These are phyloP conservation scores for Drosophila barbarae DNA, from an alignment of 2,888 invertebrate species.

Conservation along the genomic window DNA sequence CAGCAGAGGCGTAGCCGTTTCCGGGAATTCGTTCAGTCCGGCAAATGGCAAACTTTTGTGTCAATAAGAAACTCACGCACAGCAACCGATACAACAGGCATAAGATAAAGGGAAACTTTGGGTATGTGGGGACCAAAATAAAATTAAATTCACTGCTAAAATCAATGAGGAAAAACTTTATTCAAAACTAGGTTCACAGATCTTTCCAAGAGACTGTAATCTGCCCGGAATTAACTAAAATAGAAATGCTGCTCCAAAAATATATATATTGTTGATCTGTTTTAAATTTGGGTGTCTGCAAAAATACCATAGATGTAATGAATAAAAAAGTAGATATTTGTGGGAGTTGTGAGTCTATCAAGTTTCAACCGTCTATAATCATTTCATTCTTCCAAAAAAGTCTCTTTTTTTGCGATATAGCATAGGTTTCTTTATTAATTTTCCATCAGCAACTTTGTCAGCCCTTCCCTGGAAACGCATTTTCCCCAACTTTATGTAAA, in stretches of 20 bases:
- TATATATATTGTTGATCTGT: neutral
- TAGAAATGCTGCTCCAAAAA: neutral
- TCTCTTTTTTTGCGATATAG: no score
- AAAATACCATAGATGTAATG: neutral
- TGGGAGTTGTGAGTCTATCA: neutral
- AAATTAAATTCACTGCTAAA: constrained; percentile 46
- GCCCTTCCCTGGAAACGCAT: neutral
- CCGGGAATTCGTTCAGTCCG: constrained; percentile 31
- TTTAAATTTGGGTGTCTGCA: neutral
- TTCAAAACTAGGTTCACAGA: neutral
- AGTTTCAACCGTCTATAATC: no score
- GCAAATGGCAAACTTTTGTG: constrained; percentile 63
- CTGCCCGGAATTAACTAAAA: neutral
- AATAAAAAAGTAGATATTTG: neutral
- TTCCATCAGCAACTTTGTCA: constrained; percentile 35
- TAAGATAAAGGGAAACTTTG: constrained; percentile 17
- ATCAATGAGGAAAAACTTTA: constrained; percentile 56
- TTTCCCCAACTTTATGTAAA: constrained; percentile 12
- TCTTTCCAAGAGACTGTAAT: neutral
- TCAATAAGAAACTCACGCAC: constrained; percentile 60
- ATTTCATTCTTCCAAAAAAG: no score
- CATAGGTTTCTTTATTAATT: neutral
- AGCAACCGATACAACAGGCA: constrained; percentile 3
- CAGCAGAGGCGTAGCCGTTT: constrained; percentile 39
- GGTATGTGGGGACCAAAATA: constrained; percentile 33